Conservation (phyloP, 2,797 vertebrate species). For the Oryzias dopingdopingensis region DNA sequence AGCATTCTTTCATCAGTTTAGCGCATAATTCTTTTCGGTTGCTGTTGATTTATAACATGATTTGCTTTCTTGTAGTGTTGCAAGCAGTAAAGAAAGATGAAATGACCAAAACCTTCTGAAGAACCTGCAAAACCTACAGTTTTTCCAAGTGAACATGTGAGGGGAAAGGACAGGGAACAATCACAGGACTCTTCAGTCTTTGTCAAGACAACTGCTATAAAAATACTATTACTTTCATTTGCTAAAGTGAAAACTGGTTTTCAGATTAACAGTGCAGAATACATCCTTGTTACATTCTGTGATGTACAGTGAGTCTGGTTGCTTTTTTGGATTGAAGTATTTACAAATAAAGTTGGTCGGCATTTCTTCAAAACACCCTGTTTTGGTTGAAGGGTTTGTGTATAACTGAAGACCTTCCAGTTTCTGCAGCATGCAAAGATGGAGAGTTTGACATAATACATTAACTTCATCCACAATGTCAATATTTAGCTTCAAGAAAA, state of each 20-base stretch:
- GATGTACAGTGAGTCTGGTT: slow-evolving; percentile 10
- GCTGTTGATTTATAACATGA: no score
- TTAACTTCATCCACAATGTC: slow-evolving; percentile 2
- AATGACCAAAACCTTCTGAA: no score
- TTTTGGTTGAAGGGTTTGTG: slow-evolving; percentile 12
- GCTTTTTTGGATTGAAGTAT: slow-evolving; percentile 9
- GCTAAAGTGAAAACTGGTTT: slow-evolving; percentile 10
- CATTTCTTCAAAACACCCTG: slow-evolving; percentile 9
- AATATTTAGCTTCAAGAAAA: no score
- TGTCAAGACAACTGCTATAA: background rate
- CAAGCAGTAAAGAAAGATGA: no score
- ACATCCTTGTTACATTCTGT: slow-evolving; percentile 34
- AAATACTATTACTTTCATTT: slow-evolving; percentile 14
- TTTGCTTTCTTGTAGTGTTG: no score
- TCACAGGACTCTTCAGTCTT: slow-evolving; percentile 1
- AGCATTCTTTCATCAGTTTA: no score
- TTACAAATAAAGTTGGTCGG: slow-evolving; percentile 17
- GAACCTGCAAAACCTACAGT: no score
- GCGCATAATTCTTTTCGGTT: no score
- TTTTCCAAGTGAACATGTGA: no score
- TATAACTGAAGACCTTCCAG: slow-evolving; percentile 13
- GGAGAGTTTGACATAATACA: slow-evolving; percentile 9
- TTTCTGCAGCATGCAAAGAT: slow-evolving; percentile 49
- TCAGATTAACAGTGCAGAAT: slow-evolving; percentile 10
- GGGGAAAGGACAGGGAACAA: background rate